Evolutionary conservation across 2,888 invertebrate species (phyloP).

Genomic region (Morinoia aosen): DNA sequence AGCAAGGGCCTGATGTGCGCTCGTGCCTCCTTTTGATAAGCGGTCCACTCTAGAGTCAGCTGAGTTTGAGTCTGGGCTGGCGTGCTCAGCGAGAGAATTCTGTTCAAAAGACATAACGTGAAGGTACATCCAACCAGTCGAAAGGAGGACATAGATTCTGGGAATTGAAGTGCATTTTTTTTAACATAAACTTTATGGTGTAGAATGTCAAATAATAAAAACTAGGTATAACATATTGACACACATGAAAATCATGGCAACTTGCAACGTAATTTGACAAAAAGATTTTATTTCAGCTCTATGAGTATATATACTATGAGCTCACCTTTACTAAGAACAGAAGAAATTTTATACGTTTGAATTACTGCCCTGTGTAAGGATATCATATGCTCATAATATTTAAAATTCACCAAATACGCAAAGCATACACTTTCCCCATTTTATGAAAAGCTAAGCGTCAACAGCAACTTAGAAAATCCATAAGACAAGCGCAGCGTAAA

Average conservation of each 20-base stretch:
- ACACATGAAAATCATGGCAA: not conserved
- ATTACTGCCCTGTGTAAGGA: not conserved
- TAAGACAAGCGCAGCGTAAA: not conserved
- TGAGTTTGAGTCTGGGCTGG: not conserved
- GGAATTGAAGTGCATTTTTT: not conserved
- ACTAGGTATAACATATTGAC: not conserved
- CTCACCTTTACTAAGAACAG: not conserved
- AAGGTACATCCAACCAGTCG: not conserved
- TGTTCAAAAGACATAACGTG: constrained; percentile 12
- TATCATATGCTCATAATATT: not conserved
- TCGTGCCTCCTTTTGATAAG: not conserved
- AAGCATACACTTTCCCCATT: not conserved
- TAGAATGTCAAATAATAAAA: not conserved
- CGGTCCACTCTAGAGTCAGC: not conserved
- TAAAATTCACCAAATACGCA: not conserved
- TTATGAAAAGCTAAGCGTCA: not conserved
- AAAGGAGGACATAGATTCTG: not conserved
- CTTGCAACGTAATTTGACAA: not conserved
- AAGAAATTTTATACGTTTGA: not conserved
- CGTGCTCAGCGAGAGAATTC: constrained; percentile 10
- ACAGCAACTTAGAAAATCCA: not conserved
- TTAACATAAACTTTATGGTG: not conserved
- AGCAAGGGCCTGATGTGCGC: not conserved
- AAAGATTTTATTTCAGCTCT: not conserved
- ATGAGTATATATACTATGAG: not conserved